Conservation (phyloP, 1,140 invertebrate genomes). For the Araneus ventricosus region DNA sequence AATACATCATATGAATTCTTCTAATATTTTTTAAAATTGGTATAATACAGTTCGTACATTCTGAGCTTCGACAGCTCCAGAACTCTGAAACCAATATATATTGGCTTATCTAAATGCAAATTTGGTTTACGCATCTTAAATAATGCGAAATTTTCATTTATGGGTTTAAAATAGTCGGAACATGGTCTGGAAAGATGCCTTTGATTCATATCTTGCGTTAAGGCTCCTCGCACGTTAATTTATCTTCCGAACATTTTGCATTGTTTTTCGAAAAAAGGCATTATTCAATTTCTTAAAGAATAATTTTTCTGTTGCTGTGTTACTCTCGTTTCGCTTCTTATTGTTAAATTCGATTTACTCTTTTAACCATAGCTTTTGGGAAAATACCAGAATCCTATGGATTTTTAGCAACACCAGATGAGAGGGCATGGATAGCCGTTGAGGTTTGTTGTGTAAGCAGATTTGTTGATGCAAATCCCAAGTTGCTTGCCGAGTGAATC, state of each 20-base stretch:
- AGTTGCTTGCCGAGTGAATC: no score
- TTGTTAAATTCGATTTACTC: slow-evolving; percentile 81
- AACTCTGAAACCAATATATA: slow-evolving; percentile 74
- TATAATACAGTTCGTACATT: slow-evolving; percentile 26
- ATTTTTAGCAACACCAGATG: no score
- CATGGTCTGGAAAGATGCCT: slow-evolving; percentile 57
- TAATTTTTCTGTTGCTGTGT: no score
- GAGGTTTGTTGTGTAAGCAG: no score
- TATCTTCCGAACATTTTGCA: slow-evolving; percentile 81
- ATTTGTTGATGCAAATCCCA: no score
- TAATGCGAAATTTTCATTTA: no score
- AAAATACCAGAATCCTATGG: no score
- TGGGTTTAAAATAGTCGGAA: slow-evolving; percentile 72
- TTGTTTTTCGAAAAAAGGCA: slow-evolving; percentile 81
- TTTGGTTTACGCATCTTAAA: slow-evolving; percentile 75
- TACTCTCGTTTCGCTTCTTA: slow-evolving; percentile 75
- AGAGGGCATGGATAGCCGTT: no score
- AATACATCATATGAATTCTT: no score
- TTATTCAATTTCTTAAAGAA: slow-evolving; percentile 81
- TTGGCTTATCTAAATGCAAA: slow-evolving; percentile 77
- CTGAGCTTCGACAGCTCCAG: slow-evolving; percentile 31
- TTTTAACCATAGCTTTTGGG: slow-evolving; percentile 81
- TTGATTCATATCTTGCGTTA: no score
- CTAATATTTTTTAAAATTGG: slow-evolving; percentile 19
- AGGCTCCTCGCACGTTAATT: no score